A percentile compares a stretch with the other conserved stretches of the same genome.
phyloP scores from a whole-genome alignment of 1,140 invertebrate genomes.

The Diabrotica virgifera region DNA sequence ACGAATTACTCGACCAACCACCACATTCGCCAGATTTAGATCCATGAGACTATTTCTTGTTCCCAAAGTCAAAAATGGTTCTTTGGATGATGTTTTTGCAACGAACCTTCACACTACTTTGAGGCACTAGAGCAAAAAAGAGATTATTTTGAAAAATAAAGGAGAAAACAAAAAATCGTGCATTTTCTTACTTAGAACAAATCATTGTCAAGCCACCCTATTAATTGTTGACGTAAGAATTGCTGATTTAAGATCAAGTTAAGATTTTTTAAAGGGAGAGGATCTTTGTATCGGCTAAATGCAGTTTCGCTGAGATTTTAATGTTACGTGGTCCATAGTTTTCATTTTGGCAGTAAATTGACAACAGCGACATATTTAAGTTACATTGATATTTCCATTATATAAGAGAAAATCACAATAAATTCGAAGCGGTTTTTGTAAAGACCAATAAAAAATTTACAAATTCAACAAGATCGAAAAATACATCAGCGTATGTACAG shows the following conservation, averaged over 20 bases:
- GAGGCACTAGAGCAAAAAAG: no score
- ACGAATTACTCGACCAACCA: not conserved
- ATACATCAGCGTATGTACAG: slow-evolving; percentile 30
- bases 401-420: slow-evolving; percentile 9
- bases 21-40: not conserved
- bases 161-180: no score
- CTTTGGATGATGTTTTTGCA: not conserved
- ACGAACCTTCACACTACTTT: no score
- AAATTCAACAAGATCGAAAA: slow-evolving; percentile 27
- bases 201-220: no score
- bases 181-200: no score
- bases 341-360: slow-evolving; percentile 31
- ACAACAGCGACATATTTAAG: not conserved
- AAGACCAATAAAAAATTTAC: slow-evolving; percentile 20
- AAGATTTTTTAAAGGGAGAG: no score
- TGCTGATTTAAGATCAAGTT: no score
- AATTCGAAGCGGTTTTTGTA: slow-evolving; percentile 15
- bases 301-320: no score
- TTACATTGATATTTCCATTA: not conserved
- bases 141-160: no score
- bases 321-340: slow-evolving; percentile 32
- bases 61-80: not conserved
- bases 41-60: not conserved
- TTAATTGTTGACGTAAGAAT: no score
- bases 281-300: no score